phyloP scores from a whole-genome alignment of 92 coral and sea anemone genomes.

The Plumapathes pennacea region DNA sequence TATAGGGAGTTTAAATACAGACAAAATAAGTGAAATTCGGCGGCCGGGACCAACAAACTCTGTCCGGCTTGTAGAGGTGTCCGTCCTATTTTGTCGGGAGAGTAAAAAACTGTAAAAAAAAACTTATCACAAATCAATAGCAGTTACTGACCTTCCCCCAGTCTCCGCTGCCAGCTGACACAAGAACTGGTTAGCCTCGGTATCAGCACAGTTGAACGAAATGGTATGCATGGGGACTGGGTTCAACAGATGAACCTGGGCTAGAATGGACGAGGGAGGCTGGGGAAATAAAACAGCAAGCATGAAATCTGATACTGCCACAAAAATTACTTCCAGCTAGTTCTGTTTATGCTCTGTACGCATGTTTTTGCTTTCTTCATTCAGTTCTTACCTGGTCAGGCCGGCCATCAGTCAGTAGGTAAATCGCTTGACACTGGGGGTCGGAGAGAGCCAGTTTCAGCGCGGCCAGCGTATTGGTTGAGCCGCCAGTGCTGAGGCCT shows the following conservation, averaged over 20 bases:
- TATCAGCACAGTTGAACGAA: slow-evolving; percentile 98
- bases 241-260: slow-evolving; percentile 89
- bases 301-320: background rate
- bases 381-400: slow-evolving; percentile 82
- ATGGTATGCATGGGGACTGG: slow-evolving; percentile 97
- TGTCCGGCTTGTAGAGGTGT: too few relatives aligned
- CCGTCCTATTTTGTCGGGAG: too few relatives aligned
- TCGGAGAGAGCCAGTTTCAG: slow-evolving; percentile 90
- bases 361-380: background rate
- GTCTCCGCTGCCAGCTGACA: slow-evolving; percentile 89
- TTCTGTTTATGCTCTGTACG: background rate
- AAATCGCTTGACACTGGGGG: slow-evolving; percentile 89
- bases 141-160: slow-evolving; percentile 67
- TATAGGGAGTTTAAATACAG: too few relatives aligned
- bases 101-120: background rate
- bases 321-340: background rate
- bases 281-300: slow-evolving; percentile 14
- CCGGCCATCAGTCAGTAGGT: slow-evolving; percentile 95
- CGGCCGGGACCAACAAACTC: too few relatives aligned
- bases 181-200: slow-evolving; percentile 91
- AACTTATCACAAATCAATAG: background rate
- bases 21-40: too few relatives aligned
- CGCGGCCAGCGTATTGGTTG: slow-evolving; percentile 93
- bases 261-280: slow-evolving; percentile 96
- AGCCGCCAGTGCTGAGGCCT: slow-evolving; percentile 95